Evolutionary conservation across 2,888 invertebrate species (phyloP).

Genomic region (Dorcus parallelipipedus): DNA sequence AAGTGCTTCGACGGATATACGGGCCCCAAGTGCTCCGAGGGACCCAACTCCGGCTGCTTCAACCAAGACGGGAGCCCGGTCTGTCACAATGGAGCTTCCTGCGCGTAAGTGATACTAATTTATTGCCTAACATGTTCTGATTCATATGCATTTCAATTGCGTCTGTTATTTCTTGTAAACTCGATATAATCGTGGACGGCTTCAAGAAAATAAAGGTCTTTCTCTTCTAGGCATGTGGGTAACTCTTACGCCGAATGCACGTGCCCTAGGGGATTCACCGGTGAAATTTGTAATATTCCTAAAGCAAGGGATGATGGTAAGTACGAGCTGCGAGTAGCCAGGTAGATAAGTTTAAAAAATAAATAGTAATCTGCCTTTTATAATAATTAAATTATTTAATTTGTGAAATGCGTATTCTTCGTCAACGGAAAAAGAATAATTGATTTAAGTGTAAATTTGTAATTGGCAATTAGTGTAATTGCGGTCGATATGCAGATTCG

Average conservation of each 20-base stretch:
- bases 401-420: too few species aligned
- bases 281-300: slow-evolving; percentile 19
- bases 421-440: too few species aligned
- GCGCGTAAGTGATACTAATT: slow-evolving; percentile 19
- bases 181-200: neutral
- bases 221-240: slow-evolving; percentile 22
- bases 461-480: too few species aligned
- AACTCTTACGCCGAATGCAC: slow-evolving; percentile 22
- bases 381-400: too few species aligned
- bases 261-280: slow-evolving; percentile 21
- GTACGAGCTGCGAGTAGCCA: neutral
- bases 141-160: too few species aligned
- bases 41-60: slow-evolving; percentile 23
- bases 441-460: too few species aligned
- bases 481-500: too few species aligned
- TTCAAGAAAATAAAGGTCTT: neutral
- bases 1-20: slow-evolving; percentile 26
- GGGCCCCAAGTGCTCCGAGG: slow-evolving; percentile 25
- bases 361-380: too few species aligned
- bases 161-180: too few species aligned
- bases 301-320: slow-evolving; percentile 7
- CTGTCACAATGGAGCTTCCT: slow-evolving; percentile 26
- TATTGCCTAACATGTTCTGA: neutral
- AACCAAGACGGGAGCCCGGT: slow-evolving; percentile 17
- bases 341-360: too few species aligned